Evolutionary conservation across 2,113 vertebrate species (phyloP), one percentile per base, ranked within the genome.

Genomic region (Catharus fuscescens): DNA sequence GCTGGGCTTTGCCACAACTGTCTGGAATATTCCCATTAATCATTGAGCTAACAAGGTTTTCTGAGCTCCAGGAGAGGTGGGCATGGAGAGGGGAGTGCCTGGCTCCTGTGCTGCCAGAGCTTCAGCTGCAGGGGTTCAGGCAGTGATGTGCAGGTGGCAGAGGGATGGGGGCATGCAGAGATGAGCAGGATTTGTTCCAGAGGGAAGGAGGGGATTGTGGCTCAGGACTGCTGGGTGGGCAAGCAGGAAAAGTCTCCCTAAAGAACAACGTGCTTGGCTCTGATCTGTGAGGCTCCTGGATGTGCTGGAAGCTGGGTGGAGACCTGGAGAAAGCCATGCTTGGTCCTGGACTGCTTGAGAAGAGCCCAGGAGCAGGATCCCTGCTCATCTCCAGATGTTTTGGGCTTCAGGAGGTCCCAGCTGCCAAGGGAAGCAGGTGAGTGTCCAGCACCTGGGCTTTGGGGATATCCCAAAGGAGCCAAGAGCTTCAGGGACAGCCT

Each of bases 341-440:
- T 40, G 57, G 28, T 8, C 19, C 12, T 28, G 83, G 38, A 1
- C 10, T 52, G 26, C 59, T 11, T 10, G 6, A 6, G 44, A 34
- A 16, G 45, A 36, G 26, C 2, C 10, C 18, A 15, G 61, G 84
- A 64, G 62, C 12, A 25, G 38, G 48, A 11, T 10, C 7, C 16
- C 40, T 40, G 66, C n/a, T 40, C 48, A 9, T 1, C 15, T 4
- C 31, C 8, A 1, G 38, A 8, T 0, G 1, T 26, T 29, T 16
- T 18, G 69, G 73, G 34, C 16, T 8, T 9, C 15, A 17, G 17
- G 76, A 50, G 44, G 7, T 6, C 2, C 25, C 14, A 1, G 3
- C 45, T 19, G 13, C 11, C 6, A 0, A 29, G 32, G 66, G 72
- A 67, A 52, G 36, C 29, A 29, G 80, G 60, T 38, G 34, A 42